Base-by-base conservation (phyloP, 1,140 invertebrate genomes). In the Hermatobates lingyangjiaoensis region DNA sequence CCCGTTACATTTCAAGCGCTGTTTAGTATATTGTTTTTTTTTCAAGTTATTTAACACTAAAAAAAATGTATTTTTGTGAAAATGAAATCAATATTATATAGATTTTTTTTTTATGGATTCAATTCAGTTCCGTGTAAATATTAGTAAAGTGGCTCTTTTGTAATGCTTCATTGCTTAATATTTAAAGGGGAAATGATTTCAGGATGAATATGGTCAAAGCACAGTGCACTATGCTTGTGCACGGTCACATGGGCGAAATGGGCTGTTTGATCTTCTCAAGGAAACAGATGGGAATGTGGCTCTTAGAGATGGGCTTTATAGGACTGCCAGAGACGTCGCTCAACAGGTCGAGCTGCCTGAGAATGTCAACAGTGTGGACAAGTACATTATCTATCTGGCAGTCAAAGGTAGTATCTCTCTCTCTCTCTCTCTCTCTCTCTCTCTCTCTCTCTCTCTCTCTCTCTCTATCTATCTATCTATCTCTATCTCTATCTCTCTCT, bases 211-310 rank as follows among this genome's bases (percentile, higher is more conserved):
- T 56, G 87, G 87, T 0, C 84, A 89, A 63, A 87, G 79, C 42
- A 80, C 88, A 70, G 64, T 91, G n/a, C 88, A 92, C 64, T 88
- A 87, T 65, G 84, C 86, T 1, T 83, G 83, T 0, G 76, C 80
- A 0, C 71, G 83, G 20, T 73, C 81, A 1, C 83, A 87, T 62
- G 74, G 79, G 0, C 72, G 80, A 27, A 81, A 83, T 51, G 81
- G 79, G 0, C 67, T 89, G 4, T 80, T 81, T 59, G 77, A 85
- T 52, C 64, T 88, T 2, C 68, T 91, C 0, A 71, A 82, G 60
- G 84, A 89, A 60, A 75, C 80, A 0, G 77, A 80, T 54, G 75
- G 84, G 15, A 86, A 83, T 60, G 67, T 90, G 28, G 81, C 75
- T 1, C 81, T 75, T 55, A 71, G 88, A 42, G 88, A 94, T 63